Evolutionary conservation across 30 jellyfish, hydroid and myxozoan species (phyloP), one percentile per base, ranked within the genome.

Genomic region (Pelagia noctiluca): DNA sequence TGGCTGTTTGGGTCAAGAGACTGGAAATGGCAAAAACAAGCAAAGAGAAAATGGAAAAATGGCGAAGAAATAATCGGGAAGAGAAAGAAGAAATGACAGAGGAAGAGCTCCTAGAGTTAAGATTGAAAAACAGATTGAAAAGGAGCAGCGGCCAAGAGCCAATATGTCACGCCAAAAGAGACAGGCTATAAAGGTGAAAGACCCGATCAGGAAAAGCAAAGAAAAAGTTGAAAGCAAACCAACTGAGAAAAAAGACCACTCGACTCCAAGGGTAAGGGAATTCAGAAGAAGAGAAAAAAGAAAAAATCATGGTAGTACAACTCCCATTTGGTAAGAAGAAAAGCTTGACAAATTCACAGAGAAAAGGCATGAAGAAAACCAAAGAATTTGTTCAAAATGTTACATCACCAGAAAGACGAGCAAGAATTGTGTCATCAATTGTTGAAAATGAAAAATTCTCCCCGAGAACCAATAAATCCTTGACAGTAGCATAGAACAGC

Each of bases 181-280:
- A 53, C 73, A 50, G 86, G 86, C 82, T 50, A 53, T 75, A 0
- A 75, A 31, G 86, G 73, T 75, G 52, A 75, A 75, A 75, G 86
- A 48, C 57, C 24, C 53, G 23, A 24, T 16, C 84, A 71, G 84
- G 75, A 71, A 71, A 48, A 71, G 75, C 67, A 71, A 71, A 49
- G 66, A 49, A 42, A 75, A 75, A 62, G 77, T 32, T 49, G 86
- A 24, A 11, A 50, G 62, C 75, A 53, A 25, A 35, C 73, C 86
- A 75, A 28, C 73, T 30, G 86, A 75, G 0, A 75, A 35, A 67
- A 70, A 70, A 36, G 82, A 53, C 32, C 52, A 75, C 30, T 75
- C 75, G 30, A 75, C 86, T 32, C 86, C 86, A 49, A 50, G 86
- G 75, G 86, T 75, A 3, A 75, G 86, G 63, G 86, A n/a, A 50